These are phyloP conservation scores for Paracentrotus lividus DNA, from an alignment of 53 echinoderm and acorn worm genomes.

Conservation along the genomic window DNA sequence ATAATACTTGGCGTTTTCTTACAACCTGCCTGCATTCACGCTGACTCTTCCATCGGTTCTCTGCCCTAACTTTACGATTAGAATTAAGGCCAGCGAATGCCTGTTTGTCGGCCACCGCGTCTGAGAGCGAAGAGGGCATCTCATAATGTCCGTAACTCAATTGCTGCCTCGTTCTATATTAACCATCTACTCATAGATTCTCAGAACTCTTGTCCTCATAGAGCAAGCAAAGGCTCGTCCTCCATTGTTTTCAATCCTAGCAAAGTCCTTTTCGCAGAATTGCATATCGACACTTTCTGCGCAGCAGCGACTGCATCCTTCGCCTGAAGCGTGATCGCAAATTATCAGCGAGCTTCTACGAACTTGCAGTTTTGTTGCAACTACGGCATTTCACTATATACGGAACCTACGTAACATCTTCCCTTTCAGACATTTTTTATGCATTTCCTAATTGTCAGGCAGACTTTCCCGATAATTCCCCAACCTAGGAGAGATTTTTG, in stretches of 20 bases:
- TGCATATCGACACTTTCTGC: constrained; percentile 42
- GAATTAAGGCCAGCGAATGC: constrained; percentile 67
- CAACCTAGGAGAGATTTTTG: not conserved
- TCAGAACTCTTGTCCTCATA: constrained; percentile 65
- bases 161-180: constrained; percentile 54
- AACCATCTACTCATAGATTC: constrained; percentile 61
- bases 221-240: constrained; percentile 50
- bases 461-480: constrained; percentile 14
- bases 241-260: not conserved
- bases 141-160: constrained; percentile 73
- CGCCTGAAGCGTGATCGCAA: constrained; percentile 25
- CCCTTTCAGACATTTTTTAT: no score
- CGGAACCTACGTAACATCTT: no score
- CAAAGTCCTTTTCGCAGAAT: constrained; percentile 74
- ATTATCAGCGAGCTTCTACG: not conserved
- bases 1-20: constrained; percentile 58
- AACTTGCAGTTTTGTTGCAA: not conserved
- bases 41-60: constrained; percentile 61
- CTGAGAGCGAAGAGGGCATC: constrained; percentile 64
- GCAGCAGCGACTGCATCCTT: constrained; percentile 32
- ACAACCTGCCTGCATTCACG: constrained; percentile 57
- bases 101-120: constrained; percentile 34
- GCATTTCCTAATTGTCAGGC: no score
- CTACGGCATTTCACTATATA: no score
- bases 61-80: constrained; percentile 68